Conservation (phyloP, 2,797 vertebrate species). For the Spheniscus humboldti region DNA sequence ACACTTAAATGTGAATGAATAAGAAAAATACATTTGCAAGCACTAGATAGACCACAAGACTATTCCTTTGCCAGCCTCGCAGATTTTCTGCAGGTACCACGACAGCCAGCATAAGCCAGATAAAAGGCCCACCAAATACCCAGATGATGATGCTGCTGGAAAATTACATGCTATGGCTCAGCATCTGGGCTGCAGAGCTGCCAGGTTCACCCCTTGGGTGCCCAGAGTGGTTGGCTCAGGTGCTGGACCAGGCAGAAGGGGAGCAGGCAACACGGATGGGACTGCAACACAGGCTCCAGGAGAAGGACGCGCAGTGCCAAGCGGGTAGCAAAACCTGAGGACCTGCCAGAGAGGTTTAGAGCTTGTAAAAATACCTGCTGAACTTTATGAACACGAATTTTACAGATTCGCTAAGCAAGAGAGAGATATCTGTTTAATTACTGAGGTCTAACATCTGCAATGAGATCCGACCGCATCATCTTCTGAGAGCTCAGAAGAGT, state of each 20-base stretch:
- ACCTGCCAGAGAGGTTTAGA: neutral
- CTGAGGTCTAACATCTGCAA: neutral
- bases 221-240: neutral
- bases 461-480: neutral
- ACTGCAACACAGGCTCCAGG: neutral
- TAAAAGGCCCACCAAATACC: conserved; percentile 52
- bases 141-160: conserved; percentile 36
- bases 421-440: neutral
- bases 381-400: neutral
- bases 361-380: neutral
- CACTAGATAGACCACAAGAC: neutral
- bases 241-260: neutral
- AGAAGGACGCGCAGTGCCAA: neutral
- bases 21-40: neutral
- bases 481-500: neutral
- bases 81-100: conserved; percentile 19
- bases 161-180: conserved; percentile 28
- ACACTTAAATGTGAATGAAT: neutral
- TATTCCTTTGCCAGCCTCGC: conserved; percentile 8
- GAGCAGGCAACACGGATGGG: neutral
- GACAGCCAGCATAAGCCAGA: conserved; percentile 41
- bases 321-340: neutral
- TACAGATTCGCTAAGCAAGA: neutral
- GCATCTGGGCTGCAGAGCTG: conserved; percentile 27
- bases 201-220: conserved; percentile 19